phyloP scores from a whole-genome alignment of 2,797 vertebrate species.

The Brotula barbata region DNA sequence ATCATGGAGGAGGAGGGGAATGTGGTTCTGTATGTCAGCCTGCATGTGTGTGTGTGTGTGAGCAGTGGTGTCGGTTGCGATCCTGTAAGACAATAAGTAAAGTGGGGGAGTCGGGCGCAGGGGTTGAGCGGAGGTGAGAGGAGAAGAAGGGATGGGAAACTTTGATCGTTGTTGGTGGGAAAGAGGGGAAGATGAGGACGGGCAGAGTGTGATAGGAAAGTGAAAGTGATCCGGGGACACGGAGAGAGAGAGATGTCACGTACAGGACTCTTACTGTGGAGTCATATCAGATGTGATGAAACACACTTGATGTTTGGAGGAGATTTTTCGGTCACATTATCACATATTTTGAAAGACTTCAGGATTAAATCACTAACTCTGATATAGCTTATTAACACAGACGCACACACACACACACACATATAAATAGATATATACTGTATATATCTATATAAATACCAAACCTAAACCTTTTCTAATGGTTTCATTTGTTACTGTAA shows the following conservation, averaged over 20 bases:
- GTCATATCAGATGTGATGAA: too few relatives aligned
- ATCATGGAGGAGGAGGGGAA: constrained; percentile 70
- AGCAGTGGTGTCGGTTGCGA: constrained; percentile 32
- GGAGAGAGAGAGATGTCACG: not conserved
- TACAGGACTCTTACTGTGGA: too few relatives aligned
- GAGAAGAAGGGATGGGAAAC: constrained; percentile 37
- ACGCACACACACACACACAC: too few relatives aligned
- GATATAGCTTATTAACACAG: too few relatives aligned
- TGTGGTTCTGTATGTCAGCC: constrained; percentile 17
- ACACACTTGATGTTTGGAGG: too few relatives aligned
- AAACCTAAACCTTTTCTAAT: too few relatives aligned
- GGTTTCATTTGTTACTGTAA: too few relatives aligned
- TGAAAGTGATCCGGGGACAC: constrained; percentile 1
- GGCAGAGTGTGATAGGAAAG: constrained; percentile 12
- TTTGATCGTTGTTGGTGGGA: constrained; percentile 48
- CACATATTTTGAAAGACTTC: too few relatives aligned
- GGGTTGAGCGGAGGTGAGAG: constrained; percentile 25
- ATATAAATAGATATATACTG: too few relatives aligned
- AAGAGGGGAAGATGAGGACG: constrained; percentile 3
- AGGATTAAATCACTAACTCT: too few relatives aligned
- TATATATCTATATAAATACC: too few relatives aligned
- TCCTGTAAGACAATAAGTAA: constrained; percentile 44
- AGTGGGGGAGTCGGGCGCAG: constrained; percentile 45
- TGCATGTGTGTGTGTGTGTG: constrained; percentile 24
- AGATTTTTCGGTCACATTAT: too few relatives aligned